These are phyloP conservation scores for Zophobas morio DNA, from an alignment of 1,140 invertebrate species.

Conservation along the genomic window DNA sequence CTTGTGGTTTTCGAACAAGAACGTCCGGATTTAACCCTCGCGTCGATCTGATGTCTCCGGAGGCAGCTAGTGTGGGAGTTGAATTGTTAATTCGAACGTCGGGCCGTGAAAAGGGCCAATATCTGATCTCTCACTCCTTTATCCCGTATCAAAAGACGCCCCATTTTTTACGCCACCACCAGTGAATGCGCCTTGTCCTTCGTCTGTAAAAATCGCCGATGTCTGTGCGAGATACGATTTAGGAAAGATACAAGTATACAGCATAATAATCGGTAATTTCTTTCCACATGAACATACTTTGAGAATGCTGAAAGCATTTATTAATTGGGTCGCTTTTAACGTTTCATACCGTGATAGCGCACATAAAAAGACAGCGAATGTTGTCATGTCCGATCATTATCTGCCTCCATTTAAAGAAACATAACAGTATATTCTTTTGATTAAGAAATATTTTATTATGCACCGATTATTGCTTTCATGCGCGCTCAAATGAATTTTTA, in stretches of 20 bases:
- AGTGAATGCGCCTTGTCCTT: neutral
- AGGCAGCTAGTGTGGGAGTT: conserved; percentile 29
- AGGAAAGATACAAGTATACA: conserved; percentile 3
- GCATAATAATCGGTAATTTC: conserved; percentile 30
- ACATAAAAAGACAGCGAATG: conserved; percentile 39
- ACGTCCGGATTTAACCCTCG: too few species aligned
- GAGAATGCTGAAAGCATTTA: conserved; percentile 41
- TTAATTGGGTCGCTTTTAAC: conserved; percentile 41
- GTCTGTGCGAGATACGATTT: conserved; percentile 22
- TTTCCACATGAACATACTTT: conserved; percentile 35
- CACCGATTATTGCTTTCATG: conserved; percentile 19
- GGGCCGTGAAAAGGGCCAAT: conserved; percentile 33
- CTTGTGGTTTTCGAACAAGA: neutral
- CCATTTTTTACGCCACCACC: conserved; percentile 3
- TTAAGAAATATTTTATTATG: conserved; percentile 43
- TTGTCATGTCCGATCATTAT: conserved; percentile 42
- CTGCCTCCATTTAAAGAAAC: conserved; percentile 38
- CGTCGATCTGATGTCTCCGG: conserved; percentile 4
- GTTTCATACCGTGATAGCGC: conserved; percentile 39
- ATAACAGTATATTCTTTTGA: conserved; percentile 37
- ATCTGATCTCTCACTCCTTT: conserved; percentile 36
- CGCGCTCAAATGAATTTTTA: neutral
- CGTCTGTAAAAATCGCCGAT: conserved; percentile 38
- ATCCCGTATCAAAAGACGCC: neutral
- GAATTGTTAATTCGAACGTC: conserved; percentile 41